Base-by-base conservation (phyloP, 2,888 invertebrate species). In the Zaprionus lineosus region DNA sequence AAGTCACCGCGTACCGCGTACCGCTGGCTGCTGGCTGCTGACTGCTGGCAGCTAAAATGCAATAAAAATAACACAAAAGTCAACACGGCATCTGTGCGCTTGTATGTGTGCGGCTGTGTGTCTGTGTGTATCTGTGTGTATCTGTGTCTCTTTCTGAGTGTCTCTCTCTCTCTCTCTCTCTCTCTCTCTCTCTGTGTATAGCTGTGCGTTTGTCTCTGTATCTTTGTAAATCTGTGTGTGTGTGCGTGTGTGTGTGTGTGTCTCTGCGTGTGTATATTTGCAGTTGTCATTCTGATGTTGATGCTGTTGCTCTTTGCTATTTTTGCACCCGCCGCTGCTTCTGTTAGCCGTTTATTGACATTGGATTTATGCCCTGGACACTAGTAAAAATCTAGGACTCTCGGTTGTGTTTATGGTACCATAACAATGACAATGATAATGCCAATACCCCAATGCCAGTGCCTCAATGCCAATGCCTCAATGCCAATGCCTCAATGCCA, bases 21-120 rank as follows among this genome's bases (percentile, higher is more conserved):
- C 44, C 44, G 46, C 28, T 40, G 5, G 29, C 33, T n/a, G 3
- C 14, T 11, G 31, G 21, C 40, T 44, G 18, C 5, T 64, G 57
- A 51, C 52, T 34, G n/a, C 37, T 37, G 58, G 57, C 68, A 76
- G 81, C 77, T 78, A 60, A 84, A 81, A 55, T 64, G 75, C 60
- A 67, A 82, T 79, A 79, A 84, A 79, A 84, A 67, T 19, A 53
- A 60, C 43, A 72, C 79, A 56, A 70, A 70, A 79, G 79, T 74
- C 76, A 78, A 78, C 65, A 69, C 24, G n/a, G 5, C 8, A 11
- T 3, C 8, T 14, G 15, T 6, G 18, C 19, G 34, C 3, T n/a
- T 34, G 14, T 40, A 15, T 9, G 36, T 11, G 33, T 34, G 48
- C 12, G 31, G n/a, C 2, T 31, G 31, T 37, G 39, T 47, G 18